Percentiles rank a stretch among this genome's conserved stretches.
Conservation (phyloP, 1,140 invertebrate genomes). For the Acromyrmex charruanus region DNA sequence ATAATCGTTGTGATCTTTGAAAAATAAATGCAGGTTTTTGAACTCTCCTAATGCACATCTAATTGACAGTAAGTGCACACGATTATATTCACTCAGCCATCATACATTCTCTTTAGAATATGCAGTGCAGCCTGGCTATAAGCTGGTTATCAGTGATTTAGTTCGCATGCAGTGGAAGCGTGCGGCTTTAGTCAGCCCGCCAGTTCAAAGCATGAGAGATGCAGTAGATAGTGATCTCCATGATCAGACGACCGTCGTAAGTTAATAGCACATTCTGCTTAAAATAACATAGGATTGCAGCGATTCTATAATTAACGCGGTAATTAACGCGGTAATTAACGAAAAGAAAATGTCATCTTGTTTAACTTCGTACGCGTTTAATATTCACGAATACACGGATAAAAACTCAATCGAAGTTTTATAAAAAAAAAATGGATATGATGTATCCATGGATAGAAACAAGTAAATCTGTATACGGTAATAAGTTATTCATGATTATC, state of each 20-base stretch:
- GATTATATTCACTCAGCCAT: conserved; percentile 36
- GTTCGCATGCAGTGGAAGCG: conserved; percentile 24
- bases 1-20: neutral
- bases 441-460: neutral
- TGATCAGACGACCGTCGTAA: conserved; percentile 44
- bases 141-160: conserved; percentile 59
- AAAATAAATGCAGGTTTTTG: neutral
- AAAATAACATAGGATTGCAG: neutral
- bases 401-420: neutral
- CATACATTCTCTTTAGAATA: conserved; percentile 46
- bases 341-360: neutral
- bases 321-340: neutral
- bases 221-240: conserved; percentile 20
- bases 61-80: conserved; percentile 41
- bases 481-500: conserved; percentile 29
- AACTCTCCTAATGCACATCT: conserved; percentile 5
- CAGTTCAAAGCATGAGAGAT: conserved; percentile 31
- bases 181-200: conserved; percentile 42
- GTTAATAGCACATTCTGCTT: conserved; percentile 1
- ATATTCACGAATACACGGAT: neutral
- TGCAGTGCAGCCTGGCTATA: conserved; percentile 6
- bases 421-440: neutral
- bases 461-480: neutral
- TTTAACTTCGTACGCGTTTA: neutral
- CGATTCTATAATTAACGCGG: neutral